Percentiles rank a stretch among this genome's conserved stretches.
Evolutionary conservation across 2,113 vertebrate species (phyloP).

Genomic region (Anolis sagrei): DNA sequence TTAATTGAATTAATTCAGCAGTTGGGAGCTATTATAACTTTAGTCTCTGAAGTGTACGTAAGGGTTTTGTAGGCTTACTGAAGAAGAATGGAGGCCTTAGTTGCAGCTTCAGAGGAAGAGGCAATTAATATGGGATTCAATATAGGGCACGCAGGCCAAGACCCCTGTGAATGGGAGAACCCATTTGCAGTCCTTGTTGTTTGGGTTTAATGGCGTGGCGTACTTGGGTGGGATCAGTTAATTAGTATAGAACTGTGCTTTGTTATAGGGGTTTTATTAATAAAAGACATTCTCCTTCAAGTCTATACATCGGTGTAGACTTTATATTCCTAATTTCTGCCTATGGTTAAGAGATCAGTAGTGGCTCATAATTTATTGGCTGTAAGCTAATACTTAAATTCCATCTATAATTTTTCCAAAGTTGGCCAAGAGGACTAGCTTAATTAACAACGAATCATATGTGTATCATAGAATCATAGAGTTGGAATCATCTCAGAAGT

Average conservation of each 20-base stretch:
- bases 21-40: neutral
- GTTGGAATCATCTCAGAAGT: too few relatives aligned
- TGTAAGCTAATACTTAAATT: neutral
- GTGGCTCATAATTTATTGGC: neutral
- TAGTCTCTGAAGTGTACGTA: constrained; percentile 3
- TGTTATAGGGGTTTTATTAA: neutral
- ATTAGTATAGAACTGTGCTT: neutral
- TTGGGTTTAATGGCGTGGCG: neutral
- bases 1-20: constrained; percentile 4
- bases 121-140: constrained; percentile 14
- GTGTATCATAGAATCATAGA: too few relatives aligned
- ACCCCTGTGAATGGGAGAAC: neutral
- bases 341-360: neutral
- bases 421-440: neutral
- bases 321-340: neutral
- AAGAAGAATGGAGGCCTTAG: neutral
- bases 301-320: neutral
- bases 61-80: neutral
- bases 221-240: constrained; percentile 6
- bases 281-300: neutral
- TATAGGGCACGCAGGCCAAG: neutral
- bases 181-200: neutral
- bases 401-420: neutral
- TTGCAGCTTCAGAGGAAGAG: neutral
- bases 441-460: too few relatives aligned